phyloP scores from a whole-genome alignment of 1,140 invertebrate genomes.

The Oncopeltus fasciatus region DNA sequence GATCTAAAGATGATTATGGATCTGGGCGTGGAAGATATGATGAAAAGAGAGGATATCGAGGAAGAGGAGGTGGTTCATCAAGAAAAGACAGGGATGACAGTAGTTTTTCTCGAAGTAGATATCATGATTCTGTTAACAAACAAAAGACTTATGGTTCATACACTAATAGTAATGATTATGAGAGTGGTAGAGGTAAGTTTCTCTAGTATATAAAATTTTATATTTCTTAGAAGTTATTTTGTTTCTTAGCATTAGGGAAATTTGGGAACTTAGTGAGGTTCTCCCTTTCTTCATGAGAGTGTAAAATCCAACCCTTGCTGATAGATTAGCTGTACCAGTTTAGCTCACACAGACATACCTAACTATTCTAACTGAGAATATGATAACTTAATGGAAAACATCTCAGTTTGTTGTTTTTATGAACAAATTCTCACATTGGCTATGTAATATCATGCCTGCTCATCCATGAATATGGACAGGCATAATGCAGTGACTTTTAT shows the following conservation, averaged over 20 bases:
- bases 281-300: background rate
- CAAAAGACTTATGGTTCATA: background rate
- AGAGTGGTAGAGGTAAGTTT: background rate
- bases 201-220: background rate
- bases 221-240: background rate
- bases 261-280: too few relatives aligned
- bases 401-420: too few relatives aligned
- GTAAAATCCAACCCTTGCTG: background rate
- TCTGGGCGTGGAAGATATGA: constrained; percentile 30
- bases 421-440: too few relatives aligned
- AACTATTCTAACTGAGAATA: too few relatives aligned
- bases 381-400: too few relatives aligned
- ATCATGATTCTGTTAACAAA: background rate
- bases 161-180: background rate
- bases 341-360: too few relatives aligned
- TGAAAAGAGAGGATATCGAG: constrained; percentile 1
- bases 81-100: background rate
- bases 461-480: too few relatives aligned
- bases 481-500: too few relatives aligned
- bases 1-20: constrained; percentile 13
- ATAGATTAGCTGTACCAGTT: too few relatives aligned
- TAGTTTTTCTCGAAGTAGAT: background rate
- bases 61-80: background rate
- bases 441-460: too few relatives aligned
- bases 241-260: background rate